Evolutionary conservation across 2,888 invertebrate species (phyloP), one percentile per base, ranked within the genome.

Genomic region (Drosophila meridiana): DNA sequence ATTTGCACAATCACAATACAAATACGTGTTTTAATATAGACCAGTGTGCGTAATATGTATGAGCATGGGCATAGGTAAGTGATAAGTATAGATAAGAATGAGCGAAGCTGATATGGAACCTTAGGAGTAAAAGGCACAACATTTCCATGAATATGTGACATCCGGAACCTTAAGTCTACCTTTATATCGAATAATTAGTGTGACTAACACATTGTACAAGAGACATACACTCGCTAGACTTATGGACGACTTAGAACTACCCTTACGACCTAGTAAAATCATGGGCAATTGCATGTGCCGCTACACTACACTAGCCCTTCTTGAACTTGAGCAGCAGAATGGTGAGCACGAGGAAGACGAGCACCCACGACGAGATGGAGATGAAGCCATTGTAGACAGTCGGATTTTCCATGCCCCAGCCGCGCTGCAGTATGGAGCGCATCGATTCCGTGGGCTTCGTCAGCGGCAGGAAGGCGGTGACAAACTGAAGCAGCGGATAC

Each of bases 371-470:
- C 0, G 95, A 92, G 0, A 97, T 96, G 3, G 97, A 96, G 2
- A 97, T 93, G 91, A 97, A 98, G 0, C 98, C 98, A 26, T 95
- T 94, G 93, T 97, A 97, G 3, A 98, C 98, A 0, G 95, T 94
- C 0, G 96, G 95, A 52, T 95, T 94, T 0, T 93, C 89, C 8
- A 98, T 95, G 5, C 94, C 93, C 98, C 98, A 98, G 1, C 98
- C 98, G 81, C 97, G 94, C 58, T 97, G 97, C 43, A 98, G 93
- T 92, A 98, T 96, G 3, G 96, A 96, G n/a, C 98, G 94, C 77
- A 98, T 94, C 3, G 97, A 96, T 85, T 98, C 98, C 0, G 98
- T 98, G 0, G 97, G 96, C 84, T 97, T 96, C 0, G 98, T 98
- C 26, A 98, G 94, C 0, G 98, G 98, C 28, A 98, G 94, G 50